Base-by-base conservation (phyloP, 2,113 vertebrate species). In the Phylloscopus trochilus region DNA sequence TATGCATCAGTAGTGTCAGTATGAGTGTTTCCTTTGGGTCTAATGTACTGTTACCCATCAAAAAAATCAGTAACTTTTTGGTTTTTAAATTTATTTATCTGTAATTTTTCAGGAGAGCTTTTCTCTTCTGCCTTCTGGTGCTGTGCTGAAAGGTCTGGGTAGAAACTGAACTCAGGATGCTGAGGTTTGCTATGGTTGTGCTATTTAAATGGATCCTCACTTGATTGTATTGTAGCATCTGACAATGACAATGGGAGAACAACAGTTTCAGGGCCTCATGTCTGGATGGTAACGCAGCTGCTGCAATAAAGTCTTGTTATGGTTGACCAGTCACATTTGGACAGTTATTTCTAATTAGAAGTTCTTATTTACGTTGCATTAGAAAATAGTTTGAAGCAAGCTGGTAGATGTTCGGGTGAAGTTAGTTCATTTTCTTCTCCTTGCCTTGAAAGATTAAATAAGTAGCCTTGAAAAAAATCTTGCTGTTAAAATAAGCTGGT, bases 191-290 rank as follows among this genome's bases (percentile, higher is more conserved):
- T 53, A 8, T 44, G 66, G 53, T 28, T 95, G 44, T 91, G 46
- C 64, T 90, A 4, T 94, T 93, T 94, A 94, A 96, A 92, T 93
- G 86, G 79, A 39, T 96, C 31, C 41, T 90, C 41, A 85, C 89
- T 75, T 83, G 72, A 93, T 92, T 95, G 69, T 94, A 33, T 95
- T 89, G 52, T 88, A 64, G 56, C 83, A 81, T 89, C 93, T 86
- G 68, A 93, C 80, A 88, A 66, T 93, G 90, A 93, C 58, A 95
- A 87, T 64, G 37, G 49, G 87, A 88, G 85, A 69, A 80, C 18
- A 68, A 62, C 80, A 59, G 35, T 72, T 59, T 93, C 80, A 80
- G 83, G 63, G 28, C 35, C 84, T 88, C 14, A 17, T 66, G 62
- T 87, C 53, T 83, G 43, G 37, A 39, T 67, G 46, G 86, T 82